Conservation (phyloP, 2,797 vertebrate genomes). For the Lithobates pipiens region DNA sequence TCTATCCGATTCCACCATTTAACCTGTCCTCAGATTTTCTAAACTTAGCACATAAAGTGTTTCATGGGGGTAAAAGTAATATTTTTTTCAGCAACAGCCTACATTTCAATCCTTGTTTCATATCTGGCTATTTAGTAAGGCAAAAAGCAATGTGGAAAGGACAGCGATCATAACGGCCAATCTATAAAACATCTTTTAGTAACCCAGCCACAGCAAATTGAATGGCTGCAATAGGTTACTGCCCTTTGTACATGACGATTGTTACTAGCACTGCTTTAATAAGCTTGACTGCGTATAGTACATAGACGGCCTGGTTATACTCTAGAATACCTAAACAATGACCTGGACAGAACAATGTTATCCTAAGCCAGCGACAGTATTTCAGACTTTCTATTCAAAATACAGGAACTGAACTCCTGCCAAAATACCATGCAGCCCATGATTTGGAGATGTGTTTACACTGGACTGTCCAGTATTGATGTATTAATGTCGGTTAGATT, state of each 20-base stretch:
- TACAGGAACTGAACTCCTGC: not conserved
- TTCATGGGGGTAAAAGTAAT: no score
- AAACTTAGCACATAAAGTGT: no score
- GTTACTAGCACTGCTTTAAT: not conserved
- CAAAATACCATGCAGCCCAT: not conserved
- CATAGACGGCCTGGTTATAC: not conserved
- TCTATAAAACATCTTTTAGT: not conserved
- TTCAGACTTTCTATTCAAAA: not conserved
- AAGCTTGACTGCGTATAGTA: not conserved
- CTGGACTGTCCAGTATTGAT: not conserved
- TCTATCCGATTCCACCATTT: no score
- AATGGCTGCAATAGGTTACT: not conserved
- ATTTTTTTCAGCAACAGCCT: no score
- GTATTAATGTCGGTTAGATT: not conserved
- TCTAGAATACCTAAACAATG: slow-evolving; percentile 1
- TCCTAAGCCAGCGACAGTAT: not conserved
- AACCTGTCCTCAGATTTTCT: no score
- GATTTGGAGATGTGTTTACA: not conserved
- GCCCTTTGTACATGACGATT: not conserved
- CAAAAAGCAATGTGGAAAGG: no score
- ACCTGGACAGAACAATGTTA: not conserved
- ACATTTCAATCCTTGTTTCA: no score
- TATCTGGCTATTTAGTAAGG: no score
- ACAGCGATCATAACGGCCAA: no score
- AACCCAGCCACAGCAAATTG: no score